phyloP scores from a whole-genome alignment of 2,888 invertebrate genomes.

The Amiota communis region DNA sequence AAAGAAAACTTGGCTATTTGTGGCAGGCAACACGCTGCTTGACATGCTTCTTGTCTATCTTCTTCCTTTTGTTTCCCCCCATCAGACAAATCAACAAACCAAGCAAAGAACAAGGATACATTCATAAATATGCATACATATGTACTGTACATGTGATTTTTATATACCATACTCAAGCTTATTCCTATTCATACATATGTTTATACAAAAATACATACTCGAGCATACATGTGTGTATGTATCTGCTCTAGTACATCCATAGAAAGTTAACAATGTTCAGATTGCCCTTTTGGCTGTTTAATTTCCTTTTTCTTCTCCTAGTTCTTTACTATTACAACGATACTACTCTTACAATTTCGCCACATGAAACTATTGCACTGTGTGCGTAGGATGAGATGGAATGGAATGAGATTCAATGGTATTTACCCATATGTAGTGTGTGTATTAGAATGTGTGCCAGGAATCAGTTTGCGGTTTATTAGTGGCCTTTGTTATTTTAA shows the following conservation, averaged over 20 bases:
- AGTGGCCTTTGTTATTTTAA: slow-evolving; percentile 16
- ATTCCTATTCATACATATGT: neutral
- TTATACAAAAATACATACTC: neutral
- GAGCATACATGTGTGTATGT: neutral
- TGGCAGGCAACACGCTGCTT: slow-evolving; percentile 19
- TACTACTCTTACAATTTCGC: no score
- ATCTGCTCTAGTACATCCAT: neutral
- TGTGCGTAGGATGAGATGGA: no score
- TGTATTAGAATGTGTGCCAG: neutral
- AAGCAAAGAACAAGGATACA: no score
- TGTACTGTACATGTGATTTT: no score
- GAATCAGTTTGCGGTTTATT: slow-evolving; percentile 8
- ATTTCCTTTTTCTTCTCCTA: neutral
- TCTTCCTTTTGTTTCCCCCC: no score
- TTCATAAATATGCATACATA: no score
- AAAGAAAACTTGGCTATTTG: neutral
- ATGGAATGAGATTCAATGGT: no score
- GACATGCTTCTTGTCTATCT: neutral
- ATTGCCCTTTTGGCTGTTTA: neutral
- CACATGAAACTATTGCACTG: no score
- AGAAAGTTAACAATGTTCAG: neutral
- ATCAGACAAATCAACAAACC: no score
- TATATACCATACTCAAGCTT: neutral
- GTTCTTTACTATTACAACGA: no score
- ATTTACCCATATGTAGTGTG: neutral